A percentile compares a stretch with the other conserved stretches of the same genome.
Conservation (phyloP, 64 coral and sea anemone species). For the Stichodactyla mertensii region DNA sequence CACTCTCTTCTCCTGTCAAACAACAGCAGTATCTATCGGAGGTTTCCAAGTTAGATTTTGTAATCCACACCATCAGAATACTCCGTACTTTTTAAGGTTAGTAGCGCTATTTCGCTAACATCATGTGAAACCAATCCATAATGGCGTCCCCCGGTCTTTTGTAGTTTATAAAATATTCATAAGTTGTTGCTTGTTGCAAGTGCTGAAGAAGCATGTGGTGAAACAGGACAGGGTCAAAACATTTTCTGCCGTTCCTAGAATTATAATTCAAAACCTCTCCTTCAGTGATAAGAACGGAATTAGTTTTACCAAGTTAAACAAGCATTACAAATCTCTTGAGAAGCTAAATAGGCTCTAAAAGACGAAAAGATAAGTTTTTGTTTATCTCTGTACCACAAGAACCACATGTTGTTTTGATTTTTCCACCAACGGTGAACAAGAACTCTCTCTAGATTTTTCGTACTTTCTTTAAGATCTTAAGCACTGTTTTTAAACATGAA, state of each 20-base stretch:
- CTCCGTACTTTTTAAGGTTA: background rate
- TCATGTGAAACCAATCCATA: background rate
- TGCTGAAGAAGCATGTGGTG: background rate
- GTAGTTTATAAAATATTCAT: slow-evolving; percentile 13
- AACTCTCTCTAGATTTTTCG: background rate
- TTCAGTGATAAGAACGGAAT: background rate
- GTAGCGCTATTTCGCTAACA: background rate
- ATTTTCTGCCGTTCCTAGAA: background rate
- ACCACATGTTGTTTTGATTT: background rate
- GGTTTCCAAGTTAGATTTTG: background rate
- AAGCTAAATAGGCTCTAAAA: background rate
- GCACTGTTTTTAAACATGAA: background rate
- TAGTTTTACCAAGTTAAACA: background rate
- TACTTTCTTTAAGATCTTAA: background rate
- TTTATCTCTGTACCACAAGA: background rate
- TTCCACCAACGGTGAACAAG: background rate
- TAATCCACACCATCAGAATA: background rate
- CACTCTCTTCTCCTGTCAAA: background rate
- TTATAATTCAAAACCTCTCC: background rate
- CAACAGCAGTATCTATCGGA: background rate
- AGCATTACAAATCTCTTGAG: background rate
- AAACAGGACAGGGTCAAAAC: background rate
- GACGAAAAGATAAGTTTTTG: background rate
- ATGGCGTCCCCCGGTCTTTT: slow-evolving; percentile 8
- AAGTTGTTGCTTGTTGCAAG: background rate